Evolutionary conservation across 2,888 invertebrate genomes (phyloP).

Genomic region (Furcula furcula): DNA sequence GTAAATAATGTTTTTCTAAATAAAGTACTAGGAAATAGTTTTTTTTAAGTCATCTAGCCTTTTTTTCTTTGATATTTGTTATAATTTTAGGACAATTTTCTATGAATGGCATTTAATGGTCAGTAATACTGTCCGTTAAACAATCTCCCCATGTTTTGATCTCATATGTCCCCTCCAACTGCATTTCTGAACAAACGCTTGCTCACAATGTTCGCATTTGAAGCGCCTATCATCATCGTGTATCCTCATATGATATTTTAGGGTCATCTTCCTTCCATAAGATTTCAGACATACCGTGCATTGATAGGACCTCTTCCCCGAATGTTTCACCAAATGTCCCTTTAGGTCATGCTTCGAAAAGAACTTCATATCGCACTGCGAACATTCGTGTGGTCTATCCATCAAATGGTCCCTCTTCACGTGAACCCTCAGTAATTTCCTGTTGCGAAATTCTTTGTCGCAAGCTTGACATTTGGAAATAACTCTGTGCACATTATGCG

Average conservation of each 20-base stretch:
- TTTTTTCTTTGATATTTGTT: too few relatives aligned
- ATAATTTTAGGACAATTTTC: too few relatives aligned
- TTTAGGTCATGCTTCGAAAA: constrained; percentile 42
- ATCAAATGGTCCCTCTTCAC: constrained; percentile 50
- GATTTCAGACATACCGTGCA: constrained; percentile 57
- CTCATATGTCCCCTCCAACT: constrained; percentile 41
- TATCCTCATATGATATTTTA: constrained; percentile 43
- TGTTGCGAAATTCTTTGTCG: constrained; percentile 64
- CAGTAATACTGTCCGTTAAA: constrained; percentile 9
- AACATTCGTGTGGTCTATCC: constrained; percentile 26
- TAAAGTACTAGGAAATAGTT: too few relatives aligned
- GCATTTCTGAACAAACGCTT: constrained; percentile 48
- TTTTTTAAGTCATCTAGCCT: too few relatives aligned
- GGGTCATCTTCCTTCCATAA: constrained; percentile 32
- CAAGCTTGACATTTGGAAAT: constrained; percentile 66
- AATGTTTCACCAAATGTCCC: constrained; percentile 59
- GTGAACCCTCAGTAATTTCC: constrained; percentile 66
- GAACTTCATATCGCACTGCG: constrained; percentile 16
- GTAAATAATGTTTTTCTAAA: too few relatives aligned
- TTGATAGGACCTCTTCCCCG: constrained; percentile 43
- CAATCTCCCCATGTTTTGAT: constrained; percentile 17
- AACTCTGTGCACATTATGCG: constrained; percentile 40
- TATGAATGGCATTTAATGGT: too few relatives aligned
- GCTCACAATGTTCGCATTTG: constrained; percentile 32
- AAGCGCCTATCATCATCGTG: constrained; percentile 40